Base-by-base conservation (phyloP, 2,113 vertebrate species). In the Probosciger aterrimus region DNA sequence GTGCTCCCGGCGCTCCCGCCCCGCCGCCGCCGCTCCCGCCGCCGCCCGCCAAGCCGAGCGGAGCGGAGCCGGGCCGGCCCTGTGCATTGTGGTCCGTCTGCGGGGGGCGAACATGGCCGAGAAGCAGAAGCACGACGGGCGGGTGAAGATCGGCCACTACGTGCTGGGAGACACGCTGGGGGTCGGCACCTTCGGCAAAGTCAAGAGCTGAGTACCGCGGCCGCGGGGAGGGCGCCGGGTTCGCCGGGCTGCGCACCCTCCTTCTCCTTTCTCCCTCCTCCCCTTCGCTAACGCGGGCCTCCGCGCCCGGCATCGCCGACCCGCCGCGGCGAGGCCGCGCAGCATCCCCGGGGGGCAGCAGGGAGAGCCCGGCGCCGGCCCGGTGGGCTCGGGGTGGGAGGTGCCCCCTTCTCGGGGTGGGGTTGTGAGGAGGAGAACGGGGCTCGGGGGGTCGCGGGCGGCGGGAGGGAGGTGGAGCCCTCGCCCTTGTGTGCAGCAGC, bases 131-230 rank as follows among this genome's bases (percentile, higher is more conserved):
- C 98, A 98, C 98, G 99, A 99, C 98, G 99, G 99, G 97, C 98
- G 99, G 95, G 99, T 99, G 86, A 99, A 99, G 97, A 99, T 99
- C 96, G 99, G 99, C 31, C 98, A 99, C 97, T 99, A 99, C 97
- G 98, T 99, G 96, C 98, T 99, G 83, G 99, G 99, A 37, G 99
- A 99, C 98, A 99, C 99, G 69, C 98, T 99, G 80, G 99, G 99
- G 96, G 99, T 99, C 95, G 99, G 99, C 93, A 99, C 99, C 86
- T 99, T 99, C 97, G 99, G 99, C 93, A 99, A 99, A 99, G 99
- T 99, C 89, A 99, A 99, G 98, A 99, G 99, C 99, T 99, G 98
- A 99, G 99, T 99, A 88, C 24, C 84, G 91, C 94, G 92, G 49
- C 43, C 37, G 46, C n/a, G 47, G 77, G 53, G 62, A 52, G 55